These are phyloP conservation scores for Trichopoda pennipes DNA, from an alignment of 2,888 invertebrate genomes.

Conservation along the genomic window DNA sequence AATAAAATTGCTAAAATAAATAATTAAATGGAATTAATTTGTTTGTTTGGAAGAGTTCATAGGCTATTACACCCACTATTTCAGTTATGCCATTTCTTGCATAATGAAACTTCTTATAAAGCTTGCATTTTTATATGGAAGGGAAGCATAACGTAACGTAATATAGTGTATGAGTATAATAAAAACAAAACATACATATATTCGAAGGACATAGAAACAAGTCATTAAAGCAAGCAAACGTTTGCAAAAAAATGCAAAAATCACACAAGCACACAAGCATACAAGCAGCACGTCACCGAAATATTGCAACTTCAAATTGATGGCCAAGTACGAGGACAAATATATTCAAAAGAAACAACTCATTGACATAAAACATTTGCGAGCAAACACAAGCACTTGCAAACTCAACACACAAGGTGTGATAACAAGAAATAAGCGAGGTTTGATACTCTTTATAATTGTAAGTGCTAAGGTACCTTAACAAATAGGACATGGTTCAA, in stretches of 20 bases:
- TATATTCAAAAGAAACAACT: slow-evolving; percentile 6
- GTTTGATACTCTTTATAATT: too few species aligned
- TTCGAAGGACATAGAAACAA: slow-evolving; percentile 31
- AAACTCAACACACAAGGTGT: not conserved
- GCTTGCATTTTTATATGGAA: slow-evolving; percentile 4
- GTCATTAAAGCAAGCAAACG: not conserved
- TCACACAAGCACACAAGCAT: too few species aligned
- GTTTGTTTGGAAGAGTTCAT: too few species aligned
- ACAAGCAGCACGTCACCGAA: slow-evolving; percentile 9
- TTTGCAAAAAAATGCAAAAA: slow-evolving; percentile 7
- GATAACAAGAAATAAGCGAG: not conserved
- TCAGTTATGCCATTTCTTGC: slow-evolving; percentile 53
- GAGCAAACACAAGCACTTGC: not conserved
- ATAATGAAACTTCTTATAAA: slow-evolving; percentile 29
- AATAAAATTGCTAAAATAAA: too few species aligned
- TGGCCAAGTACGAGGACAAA: slow-evolving; percentile 60
- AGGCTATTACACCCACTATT: not conserved
- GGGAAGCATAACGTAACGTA: slow-evolving; percentile 30
- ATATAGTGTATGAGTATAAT: slow-evolving; percentile 3
- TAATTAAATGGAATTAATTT: too few species aligned
- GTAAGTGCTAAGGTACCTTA: too few species aligned
- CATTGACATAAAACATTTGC: slow-evolving; percentile 35
- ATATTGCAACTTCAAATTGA: slow-evolving; percentile 30
- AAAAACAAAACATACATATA: slow-evolving; percentile 26
- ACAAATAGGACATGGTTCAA: too few species aligned